These are phyloP conservation scores for Argentina silus DNA, from an alignment of 2,797 vertebrate genomes.

Conservation along the genomic window DNA sequence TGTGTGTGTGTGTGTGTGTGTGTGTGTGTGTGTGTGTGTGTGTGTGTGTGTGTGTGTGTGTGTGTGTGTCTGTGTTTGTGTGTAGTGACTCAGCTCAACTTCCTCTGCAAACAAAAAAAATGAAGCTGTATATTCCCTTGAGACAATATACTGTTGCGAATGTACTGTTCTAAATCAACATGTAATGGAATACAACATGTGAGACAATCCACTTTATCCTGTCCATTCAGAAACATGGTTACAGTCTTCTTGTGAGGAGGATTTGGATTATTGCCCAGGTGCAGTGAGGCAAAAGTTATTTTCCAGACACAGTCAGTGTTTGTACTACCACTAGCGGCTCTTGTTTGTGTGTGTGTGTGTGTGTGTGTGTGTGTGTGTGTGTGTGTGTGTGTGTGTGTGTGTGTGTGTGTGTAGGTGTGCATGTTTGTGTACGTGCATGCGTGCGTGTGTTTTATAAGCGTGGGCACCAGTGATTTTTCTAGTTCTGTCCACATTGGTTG, in stretches of 20 bases:
- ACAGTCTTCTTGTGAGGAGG: too few relatives aligned
- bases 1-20: conserved; percentile 9
- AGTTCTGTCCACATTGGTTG: conserved; percentile 28
- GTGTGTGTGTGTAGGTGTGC: background rate
- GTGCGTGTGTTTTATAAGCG: conserved; percentile 33
- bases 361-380: conserved; percentile 5
- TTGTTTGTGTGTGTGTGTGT: conserved; percentile 13
- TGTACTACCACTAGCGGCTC: too few relatives aligned
- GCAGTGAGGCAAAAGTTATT: too few relatives aligned
- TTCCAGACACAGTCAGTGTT: too few relatives aligned
- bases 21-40: background rate
- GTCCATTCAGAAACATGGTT: too few relatives aligned
- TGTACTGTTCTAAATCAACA: too few relatives aligned
- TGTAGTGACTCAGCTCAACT: background rate
- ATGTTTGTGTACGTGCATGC: background rate
- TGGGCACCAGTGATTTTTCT: conserved; percentile 30
- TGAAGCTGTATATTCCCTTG: too few relatives aligned
- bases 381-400: conserved; percentile 24
- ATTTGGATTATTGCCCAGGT: too few relatives aligned
- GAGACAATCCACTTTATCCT: too few relatives aligned
- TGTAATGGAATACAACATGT: too few relatives aligned
- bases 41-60: background rate
- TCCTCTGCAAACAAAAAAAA: too few relatives aligned
- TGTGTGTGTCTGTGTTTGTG: background rate
- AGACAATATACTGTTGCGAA: too few relatives aligned